Percentiles rank a stretch among this genome's conserved stretches.
Evolutionary conservation across 1,140 invertebrate genomes (phyloP).

Genomic region (Neelides sp.): DNA sequence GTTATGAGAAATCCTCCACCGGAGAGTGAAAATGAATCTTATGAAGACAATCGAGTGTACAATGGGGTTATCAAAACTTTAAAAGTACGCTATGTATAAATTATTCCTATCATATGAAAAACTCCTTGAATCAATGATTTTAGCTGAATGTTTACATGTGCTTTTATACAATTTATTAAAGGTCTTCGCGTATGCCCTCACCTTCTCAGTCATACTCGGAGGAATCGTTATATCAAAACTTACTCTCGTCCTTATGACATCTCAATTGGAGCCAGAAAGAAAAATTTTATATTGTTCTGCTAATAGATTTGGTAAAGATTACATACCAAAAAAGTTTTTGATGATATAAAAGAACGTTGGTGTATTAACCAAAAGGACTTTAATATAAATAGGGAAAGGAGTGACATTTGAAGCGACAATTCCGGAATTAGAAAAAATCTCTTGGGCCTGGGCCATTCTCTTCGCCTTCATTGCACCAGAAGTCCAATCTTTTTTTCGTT

Average conservation of each 20-base stretch:
- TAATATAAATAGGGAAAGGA: slow-evolving; percentile 69
- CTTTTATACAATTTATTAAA: too few relatives aligned
- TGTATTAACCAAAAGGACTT: too few relatives aligned
- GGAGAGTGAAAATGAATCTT: slow-evolving; percentile 73
- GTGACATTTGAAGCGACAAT: slow-evolving; percentile 63
- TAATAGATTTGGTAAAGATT: slow-evolving; percentile 68
- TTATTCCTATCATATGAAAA: too few relatives aligned
- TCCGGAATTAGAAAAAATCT: slow-evolving; percentile 67
- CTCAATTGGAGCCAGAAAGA: slow-evolving; percentile 62
- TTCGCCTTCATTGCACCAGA: slow-evolving; percentile 76
- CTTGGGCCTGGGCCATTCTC: slow-evolving; percentile 86
- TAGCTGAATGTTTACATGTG: too few relatives aligned
- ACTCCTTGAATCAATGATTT: too few relatives aligned
- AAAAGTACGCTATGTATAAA: slow-evolving; percentile 60
- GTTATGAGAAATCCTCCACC: slow-evolving; percentile 79
- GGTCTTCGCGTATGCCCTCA: slow-evolving; percentile 60
- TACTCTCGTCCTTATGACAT: slow-evolving; percentile 78
- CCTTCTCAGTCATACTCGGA: slow-evolving; percentile 67
- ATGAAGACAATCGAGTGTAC: slow-evolving; percentile 71
- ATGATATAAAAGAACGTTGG: too few relatives aligned
- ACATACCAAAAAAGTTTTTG: too few relatives aligned
- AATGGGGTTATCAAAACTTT: slow-evolving; percentile 71
- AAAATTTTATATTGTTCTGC: slow-evolving; percentile 64
- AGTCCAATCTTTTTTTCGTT: slow-evolving; percentile 67
- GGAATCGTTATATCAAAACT: slow-evolving; percentile 74